Evolutionary conservation across 2,113 vertebrate genomes (phyloP).

Genomic region (Carassius auratus): DNA sequence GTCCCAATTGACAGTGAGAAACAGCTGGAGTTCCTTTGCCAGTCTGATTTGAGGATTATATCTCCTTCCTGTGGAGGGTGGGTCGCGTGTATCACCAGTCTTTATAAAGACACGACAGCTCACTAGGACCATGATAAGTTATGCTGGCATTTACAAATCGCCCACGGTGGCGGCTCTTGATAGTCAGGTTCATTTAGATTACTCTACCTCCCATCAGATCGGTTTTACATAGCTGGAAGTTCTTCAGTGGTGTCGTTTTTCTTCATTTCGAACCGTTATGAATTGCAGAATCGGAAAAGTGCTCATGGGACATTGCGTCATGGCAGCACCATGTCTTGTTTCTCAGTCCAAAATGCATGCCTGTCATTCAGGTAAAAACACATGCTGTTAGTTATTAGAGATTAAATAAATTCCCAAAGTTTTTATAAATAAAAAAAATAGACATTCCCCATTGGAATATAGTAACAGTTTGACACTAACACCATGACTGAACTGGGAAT

Average conservation of each 20-base stretch:
- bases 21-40: constrained; percentile 7
- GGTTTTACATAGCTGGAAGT: constrained; percentile 66
- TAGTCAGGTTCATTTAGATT: constrained; percentile 73
- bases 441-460: not conserved
- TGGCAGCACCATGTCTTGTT: not conserved
- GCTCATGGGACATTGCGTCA: not conserved
- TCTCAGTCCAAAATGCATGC: not conserved
- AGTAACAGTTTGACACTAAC: not conserved
- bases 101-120: constrained; percentile 58
- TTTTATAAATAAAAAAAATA: not conserved
- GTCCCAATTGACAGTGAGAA: not conserved
- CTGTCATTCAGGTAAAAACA: not conserved
- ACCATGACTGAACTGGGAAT: not conserved
- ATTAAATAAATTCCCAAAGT: not conserved
- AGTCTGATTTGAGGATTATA: constrained; percentile 42
- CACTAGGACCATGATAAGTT: constrained; percentile 68
- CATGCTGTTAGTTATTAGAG: not conserved
- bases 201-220: constrained; percentile 65
- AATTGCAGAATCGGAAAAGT: constrained; percentile 39
- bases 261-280: constrained; percentile 57
- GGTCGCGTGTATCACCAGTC: constrained; percentile 59
- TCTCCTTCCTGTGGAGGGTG: constrained; percentile 48
- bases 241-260: constrained; percentile 66
- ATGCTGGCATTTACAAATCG: constrained; percentile 68
- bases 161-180: constrained; percentile 55